Base-by-base conservation (phyloP, 2,888 invertebrate genomes). In the Sarcophaga subvicina region DNA sequence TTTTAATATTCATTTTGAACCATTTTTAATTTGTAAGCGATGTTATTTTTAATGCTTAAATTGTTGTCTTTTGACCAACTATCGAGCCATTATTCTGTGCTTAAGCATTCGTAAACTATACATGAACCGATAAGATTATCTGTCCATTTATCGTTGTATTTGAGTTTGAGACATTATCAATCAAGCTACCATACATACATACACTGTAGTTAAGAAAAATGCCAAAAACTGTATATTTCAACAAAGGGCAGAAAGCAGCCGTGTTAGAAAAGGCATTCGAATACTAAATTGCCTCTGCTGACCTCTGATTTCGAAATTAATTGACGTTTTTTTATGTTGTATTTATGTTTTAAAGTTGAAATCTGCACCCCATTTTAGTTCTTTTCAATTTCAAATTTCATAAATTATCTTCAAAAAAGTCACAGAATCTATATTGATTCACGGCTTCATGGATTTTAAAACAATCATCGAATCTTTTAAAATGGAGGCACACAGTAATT, bases 21-120 rank as follows among this genome's bases (percentile, higher is more conserved):
- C 88, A 90, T 88, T 90, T 90, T 90, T 90, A 91, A 90, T 91
- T 91, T 89, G 81, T 88, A 85, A 86, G 83, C 81, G 59, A 79
- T 85, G 79, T 78, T 83, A 45, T 60, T 71, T 71, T 8, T 62
- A 17, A 49, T 71, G 14, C 14, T 20, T 71, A 45, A 54, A 67
- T 22, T 73, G 71, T 20, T 71, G 47, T 71, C 45, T 47, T 70
- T 37, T 69, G 79, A 69, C 22, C 63, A 69, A n/a, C n/a, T 62
- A 45, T 37, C 14, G 54, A 59, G 75, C 27, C 47, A 45, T 69
- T 37, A 70, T 66, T 64, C 27, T 72, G 27, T 63, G 60, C 75
- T 27, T 27, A 37, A 10, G 17, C 14, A 73, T 76, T 73, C 71
- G 62, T 82, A 82, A 76, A 79, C 71, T 82, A 71, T 82, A 77